Percentiles rank a stretch among this genome's conserved stretches.
Conservation (phyloP, 2,113 vertebrate species). For the Hemichromis elongatus region DNA sequence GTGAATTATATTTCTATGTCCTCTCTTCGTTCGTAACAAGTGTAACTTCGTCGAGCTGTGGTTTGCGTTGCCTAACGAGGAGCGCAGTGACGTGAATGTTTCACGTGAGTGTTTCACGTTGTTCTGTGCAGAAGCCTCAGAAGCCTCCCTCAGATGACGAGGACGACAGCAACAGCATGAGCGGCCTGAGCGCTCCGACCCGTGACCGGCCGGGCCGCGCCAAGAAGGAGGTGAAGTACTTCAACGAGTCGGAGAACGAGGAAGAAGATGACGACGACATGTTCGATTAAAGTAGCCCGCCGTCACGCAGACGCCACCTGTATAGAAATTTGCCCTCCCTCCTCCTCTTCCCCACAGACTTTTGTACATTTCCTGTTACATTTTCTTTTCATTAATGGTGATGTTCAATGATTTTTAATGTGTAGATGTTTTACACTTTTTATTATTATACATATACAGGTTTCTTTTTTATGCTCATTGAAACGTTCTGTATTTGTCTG, state of each 20-base stretch:
- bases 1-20: neutral
- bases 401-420: constrained; percentile 96
- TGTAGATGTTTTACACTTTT: constrained; percentile 99
- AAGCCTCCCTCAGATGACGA: constrained; percentile 81
- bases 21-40: neutral
- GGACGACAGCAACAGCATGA: constrained; percentile 77
- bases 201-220: constrained; percentile 84
- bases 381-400: constrained; percentile 91
- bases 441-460: constrained; percentile 93
- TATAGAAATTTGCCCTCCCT: constrained; percentile 70
- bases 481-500: constrained; percentile 90
- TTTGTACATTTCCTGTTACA: constrained; percentile 96
- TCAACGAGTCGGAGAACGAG: constrained; percentile 85
- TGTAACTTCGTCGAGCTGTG: accelerated
- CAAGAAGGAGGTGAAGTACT: constrained; percentile 95
- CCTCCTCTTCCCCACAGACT: constrained; percentile 83
- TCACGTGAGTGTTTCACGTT: neutral
- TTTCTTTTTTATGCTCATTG: constrained; percentile 93
- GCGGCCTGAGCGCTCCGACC: constrained; percentile 53
- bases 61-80: neutral
- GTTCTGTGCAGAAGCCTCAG: constrained; percentile 79
- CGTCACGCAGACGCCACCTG: constrained; percentile 60
- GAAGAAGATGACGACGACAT: constrained; percentile 85
- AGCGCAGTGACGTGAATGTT: neutral
- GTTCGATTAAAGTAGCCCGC: constrained; percentile 82